These are phyloP conservation scores for Psammodynastes pulverulentus DNA, from an alignment of 2,113 vertebrate species.

Conservation along the genomic window DNA sequence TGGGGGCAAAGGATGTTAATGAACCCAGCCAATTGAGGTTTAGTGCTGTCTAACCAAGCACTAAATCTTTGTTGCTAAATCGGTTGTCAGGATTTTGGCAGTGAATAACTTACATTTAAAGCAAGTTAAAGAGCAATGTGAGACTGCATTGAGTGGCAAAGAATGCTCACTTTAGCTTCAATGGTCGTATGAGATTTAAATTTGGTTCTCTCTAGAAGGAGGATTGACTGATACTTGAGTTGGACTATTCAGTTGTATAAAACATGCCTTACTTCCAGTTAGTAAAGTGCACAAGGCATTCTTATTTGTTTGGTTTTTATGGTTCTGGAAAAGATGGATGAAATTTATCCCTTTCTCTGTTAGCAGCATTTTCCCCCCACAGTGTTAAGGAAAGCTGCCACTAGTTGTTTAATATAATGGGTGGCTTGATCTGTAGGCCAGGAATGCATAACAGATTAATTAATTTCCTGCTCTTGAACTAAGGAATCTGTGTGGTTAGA, in stretches of 20 bases:
- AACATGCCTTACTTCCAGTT: neutral
- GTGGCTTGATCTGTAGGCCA: conserved; percentile 32
- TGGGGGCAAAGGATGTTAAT: neutral
- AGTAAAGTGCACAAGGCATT: neutral
- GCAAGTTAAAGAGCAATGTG: neutral
- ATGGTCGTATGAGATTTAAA: neutral
- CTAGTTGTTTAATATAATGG: neutral
- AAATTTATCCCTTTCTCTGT: conserved; percentile 4
- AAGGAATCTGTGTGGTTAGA: conserved; percentile 23
- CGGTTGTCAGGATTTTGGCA: neutral
- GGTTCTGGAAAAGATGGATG: neutral
- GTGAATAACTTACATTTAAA: neutral
- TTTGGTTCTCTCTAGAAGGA: neutral
- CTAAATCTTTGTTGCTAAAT: neutral
- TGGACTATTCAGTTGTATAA: neutral
- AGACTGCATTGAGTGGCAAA: neutral
- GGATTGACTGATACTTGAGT: neutral
- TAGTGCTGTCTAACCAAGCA: neutral
- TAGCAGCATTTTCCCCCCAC: neutral
- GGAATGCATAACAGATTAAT: conserved; percentile 49
- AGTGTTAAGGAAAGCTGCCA: neutral
- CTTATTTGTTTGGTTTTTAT: neutral
- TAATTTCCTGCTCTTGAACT: conserved; percentile 19
- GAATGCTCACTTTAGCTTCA: neutral
- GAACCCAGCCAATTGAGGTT: neutral